Conservation (phyloP, 1,140 invertebrate genomes). For the Ostrea edulis region DNA sequence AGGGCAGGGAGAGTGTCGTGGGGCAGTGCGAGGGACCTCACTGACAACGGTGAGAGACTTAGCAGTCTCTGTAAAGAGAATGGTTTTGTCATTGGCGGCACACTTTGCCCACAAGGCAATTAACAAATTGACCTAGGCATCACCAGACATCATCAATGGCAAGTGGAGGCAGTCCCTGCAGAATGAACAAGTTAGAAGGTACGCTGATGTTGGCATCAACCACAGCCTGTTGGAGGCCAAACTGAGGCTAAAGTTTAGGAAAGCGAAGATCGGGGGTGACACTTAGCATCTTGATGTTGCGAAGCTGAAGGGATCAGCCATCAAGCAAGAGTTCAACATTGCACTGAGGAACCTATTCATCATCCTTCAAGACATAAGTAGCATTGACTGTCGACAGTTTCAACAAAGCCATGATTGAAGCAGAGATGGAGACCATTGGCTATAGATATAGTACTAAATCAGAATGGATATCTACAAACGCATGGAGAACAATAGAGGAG, state of each 20-base stretch:
- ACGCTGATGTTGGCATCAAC: too few species aligned
- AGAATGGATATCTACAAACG: constrained; percentile 19
- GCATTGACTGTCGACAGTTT: constrained; percentile 21
- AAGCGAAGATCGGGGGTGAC: neutral
- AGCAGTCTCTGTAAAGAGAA: constrained; percentile 53
- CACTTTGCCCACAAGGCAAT: too few species aligned
- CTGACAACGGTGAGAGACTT: constrained; percentile 47
- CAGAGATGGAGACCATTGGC: neutral
- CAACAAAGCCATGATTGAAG: constrained; percentile 25
- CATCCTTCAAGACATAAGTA: neutral
- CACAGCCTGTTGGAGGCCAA: constrained; percentile 47
- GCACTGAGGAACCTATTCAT: too few species aligned
- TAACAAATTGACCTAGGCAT: constrained; percentile 60
- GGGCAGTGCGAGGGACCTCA: constrained; percentile 42
- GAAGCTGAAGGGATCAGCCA: too few species aligned
- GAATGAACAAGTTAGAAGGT: too few species aligned
- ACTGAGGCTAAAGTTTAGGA: constrained; percentile 36
- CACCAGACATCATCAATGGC: too few species aligned
- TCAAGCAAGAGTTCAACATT: too few species aligned
- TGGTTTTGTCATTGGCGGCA: constrained; percentile 55
- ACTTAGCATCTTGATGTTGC: too few species aligned
- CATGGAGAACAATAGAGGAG: constrained; percentile 17
- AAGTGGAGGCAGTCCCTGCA: too few species aligned
- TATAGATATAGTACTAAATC: neutral
- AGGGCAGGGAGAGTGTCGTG: constrained; percentile 61